Evolutionary conservation across 2,113 vertebrate genomes (phyloP).

Genomic region (Ranitomeya variabilis): DNA sequence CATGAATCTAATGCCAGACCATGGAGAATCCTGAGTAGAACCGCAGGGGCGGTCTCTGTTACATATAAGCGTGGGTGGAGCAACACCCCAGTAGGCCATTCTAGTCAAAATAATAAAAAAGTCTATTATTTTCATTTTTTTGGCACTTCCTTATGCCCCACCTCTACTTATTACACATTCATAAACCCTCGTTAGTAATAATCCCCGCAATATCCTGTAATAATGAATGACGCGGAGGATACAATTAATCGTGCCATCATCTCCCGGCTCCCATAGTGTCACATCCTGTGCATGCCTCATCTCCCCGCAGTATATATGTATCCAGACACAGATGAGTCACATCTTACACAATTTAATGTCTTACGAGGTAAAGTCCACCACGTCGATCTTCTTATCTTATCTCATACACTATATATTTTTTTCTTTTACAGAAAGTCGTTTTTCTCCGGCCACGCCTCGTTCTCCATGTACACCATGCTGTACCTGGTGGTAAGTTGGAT

Average conservation of each 20-base stretch:
- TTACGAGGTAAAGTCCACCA: neutral
- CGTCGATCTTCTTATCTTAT: conserved; percentile 55
- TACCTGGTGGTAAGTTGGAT: conserved; percentile 93
- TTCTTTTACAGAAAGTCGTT: conserved; percentile 91
- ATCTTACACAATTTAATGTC: neutral
- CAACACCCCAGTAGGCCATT: neutral
- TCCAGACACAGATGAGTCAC: neutral
- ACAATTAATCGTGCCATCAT: neutral
- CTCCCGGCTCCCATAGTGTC: neutral
- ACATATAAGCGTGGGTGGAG: neutral
- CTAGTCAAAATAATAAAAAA: neutral
- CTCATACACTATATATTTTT: conserved; percentile 50
- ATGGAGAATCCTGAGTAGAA: neutral
- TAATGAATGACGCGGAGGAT: neutral
- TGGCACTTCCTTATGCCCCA: neutral
- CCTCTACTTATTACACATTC: neutral
- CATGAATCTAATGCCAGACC: neutral
- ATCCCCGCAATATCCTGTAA: neutral
- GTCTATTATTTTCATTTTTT: neutral
- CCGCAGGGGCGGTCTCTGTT: neutral
- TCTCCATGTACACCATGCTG: conserved; percentile 97
- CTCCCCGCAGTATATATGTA: neutral
- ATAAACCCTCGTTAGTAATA: neutral
- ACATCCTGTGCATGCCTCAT: too few species aligned
- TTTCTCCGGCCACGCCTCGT: conserved; percentile 97